These are phyloP conservation scores for Uria aalge DNA, from an alignment of 2,113 vertebrate species.

Conservation along the genomic window DNA sequence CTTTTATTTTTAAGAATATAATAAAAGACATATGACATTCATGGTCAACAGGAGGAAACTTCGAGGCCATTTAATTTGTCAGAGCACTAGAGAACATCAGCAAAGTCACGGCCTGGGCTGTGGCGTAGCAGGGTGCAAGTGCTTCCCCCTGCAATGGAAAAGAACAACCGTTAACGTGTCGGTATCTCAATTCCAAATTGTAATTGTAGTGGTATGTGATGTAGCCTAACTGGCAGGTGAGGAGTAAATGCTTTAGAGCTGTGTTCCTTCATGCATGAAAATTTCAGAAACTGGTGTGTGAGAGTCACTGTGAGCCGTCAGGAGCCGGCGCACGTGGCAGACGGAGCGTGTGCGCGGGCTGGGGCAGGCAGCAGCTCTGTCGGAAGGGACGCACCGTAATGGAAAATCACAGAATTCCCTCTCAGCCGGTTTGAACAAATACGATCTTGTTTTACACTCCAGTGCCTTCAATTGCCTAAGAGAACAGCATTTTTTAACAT, in stretches of 20 bases:
- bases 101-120: background rate
- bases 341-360: background rate
- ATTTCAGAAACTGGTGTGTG: background rate
- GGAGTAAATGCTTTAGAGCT: background rate
- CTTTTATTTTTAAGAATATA: background rate
- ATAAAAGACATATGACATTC: background rate
- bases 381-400: background rate
- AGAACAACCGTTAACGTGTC: background rate
- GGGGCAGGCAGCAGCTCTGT: background rate
- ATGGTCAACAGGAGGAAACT: background rate
- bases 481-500: slow-evolving; percentile 1
- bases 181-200: background rate
- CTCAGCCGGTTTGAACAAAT: background rate
- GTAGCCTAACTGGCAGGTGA: background rate
- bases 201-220: background rate
- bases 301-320: background rate
- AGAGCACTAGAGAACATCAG: background rate
- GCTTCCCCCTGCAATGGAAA: background rate
- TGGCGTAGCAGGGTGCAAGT: background rate
- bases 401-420: background rate
- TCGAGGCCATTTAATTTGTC: background rate
- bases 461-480: background rate
- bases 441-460: background rate
- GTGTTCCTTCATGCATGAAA: background rate
- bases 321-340: background rate